Base-by-base conservation (phyloP, 2,888 invertebrate genomes). In the Itoplectis maculator region DNA sequence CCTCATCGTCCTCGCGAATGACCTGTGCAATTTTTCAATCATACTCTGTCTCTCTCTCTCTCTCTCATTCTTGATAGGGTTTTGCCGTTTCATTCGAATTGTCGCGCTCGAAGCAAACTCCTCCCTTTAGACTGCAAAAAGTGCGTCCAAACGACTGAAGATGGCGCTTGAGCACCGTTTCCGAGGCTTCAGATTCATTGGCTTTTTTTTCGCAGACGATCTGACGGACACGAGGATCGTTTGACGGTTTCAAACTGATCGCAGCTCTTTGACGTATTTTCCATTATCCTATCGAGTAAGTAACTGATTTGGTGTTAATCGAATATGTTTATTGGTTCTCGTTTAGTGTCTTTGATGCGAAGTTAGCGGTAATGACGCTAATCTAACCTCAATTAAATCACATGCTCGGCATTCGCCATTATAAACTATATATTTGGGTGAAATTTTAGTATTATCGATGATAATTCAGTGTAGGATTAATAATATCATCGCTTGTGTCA, bases 311-410 rank as follows among this genome's bases (percentile, higher is more conserved):
- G n/a, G 20, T 6, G 13, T 42, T 9, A 7, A 40, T 4, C 0
- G 0, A 54, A n/a, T 8, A 40, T n/a, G 2, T 11, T 35, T 3
- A 20, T n/a, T n/a, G 18, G 29, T 11, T 8, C 8, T 2, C 0
- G 2, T 54, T 20, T 47, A 5, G 45, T 11, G 51, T 18, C 11
- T n/a, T 23, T 8, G 29, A 7, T 9, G 4, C 11, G 51, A 42
- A 23, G 42, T 40, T 65, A 13, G 18, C n/a, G 7, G 35, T 23
- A 6, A 15, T 56, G 56, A 68, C 47, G 47, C 47, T 20, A 49
- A 40, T 9, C 59, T 76, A 76, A 76, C 76, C 76, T 76, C 68
- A 37, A 61, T 35, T 18, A 68, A 68, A 59, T 76, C 68, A 59
- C 76, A 76, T 76, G 76, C 59, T 23, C n/a, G 8, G 20, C 37